Conservation (phyloP, 1,140 invertebrate genomes). For the Solenopsis invicta region DNA sequence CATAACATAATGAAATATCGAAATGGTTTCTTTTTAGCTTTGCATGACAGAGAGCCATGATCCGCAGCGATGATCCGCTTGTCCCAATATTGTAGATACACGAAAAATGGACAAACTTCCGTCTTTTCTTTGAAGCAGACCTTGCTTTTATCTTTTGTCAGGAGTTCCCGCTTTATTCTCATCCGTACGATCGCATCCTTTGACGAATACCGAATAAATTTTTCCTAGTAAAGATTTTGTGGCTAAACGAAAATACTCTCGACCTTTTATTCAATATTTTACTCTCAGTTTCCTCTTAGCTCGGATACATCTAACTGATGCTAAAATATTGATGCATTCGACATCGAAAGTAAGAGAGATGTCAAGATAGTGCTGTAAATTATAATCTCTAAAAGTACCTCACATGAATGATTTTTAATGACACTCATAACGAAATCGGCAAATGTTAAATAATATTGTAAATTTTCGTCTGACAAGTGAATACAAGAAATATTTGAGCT, state of each 20-base stretch:
- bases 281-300: background rate
- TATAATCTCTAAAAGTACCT: background rate
- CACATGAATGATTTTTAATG: background rate
- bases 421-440: background rate
- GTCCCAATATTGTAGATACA: background rate
- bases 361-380: background rate
- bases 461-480: no score
- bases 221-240: background rate
- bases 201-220: slow-evolving; percentile 4
- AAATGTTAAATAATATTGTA: background rate
- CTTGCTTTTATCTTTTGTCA: background rate
- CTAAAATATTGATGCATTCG: background rate
- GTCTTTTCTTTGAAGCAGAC: background rate
- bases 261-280: background rate
- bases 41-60: background rate
- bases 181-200: background rate
- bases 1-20: background rate
- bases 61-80: background rate
- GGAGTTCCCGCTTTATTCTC: background rate
- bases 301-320: background rate
- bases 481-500: no score
- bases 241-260: slow-evolving; percentile 7
- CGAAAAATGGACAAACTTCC: background rate
- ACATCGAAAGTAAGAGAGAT: background rate
- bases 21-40: background rate